phyloP scores from a whole-genome alignment of 2,888 invertebrate genomes.

The Eupithecia centaureata region DNA sequence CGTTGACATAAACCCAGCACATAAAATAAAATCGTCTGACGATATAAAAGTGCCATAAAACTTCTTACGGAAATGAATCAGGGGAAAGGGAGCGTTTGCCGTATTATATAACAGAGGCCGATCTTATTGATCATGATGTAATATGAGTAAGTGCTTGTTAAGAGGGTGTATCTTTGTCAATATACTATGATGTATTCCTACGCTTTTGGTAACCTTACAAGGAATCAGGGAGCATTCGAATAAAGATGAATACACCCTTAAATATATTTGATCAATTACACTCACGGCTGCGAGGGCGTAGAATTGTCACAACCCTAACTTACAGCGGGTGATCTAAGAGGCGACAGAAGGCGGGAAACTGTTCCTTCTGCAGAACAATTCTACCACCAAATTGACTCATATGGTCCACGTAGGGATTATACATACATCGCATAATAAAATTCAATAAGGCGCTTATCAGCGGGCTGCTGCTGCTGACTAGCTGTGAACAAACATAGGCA shows the following conservation, averaged over 20 bases:
- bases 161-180: slow-evolving; percentile 7
- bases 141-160: slow-evolving; percentile 17
- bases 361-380: no score
- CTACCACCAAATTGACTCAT: no score
- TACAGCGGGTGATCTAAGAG: no score
- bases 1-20: slow-evolving; percentile 30
- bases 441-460: no score
- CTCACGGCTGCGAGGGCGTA: no score
- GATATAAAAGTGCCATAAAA: slow-evolving; percentile 35
- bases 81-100: slow-evolving; percentile 28
- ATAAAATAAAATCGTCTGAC: slow-evolving; percentile 35
- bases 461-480: no score
- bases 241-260: neutral
- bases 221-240: neutral
- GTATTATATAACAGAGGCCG: slow-evolving; percentile 20
- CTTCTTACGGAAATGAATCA: slow-evolving; percentile 34
- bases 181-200: neutral
- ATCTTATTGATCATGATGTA: slow-evolving; percentile 27
- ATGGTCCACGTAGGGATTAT: no score
- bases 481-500: no score
- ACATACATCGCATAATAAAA: no score
- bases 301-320: no score
- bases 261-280: neutral
- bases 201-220: neutral
- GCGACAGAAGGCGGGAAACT: no score